Base-by-base conservation (phyloP, 2,888 invertebrate species). In the Acrocera orbiculus region DNA sequence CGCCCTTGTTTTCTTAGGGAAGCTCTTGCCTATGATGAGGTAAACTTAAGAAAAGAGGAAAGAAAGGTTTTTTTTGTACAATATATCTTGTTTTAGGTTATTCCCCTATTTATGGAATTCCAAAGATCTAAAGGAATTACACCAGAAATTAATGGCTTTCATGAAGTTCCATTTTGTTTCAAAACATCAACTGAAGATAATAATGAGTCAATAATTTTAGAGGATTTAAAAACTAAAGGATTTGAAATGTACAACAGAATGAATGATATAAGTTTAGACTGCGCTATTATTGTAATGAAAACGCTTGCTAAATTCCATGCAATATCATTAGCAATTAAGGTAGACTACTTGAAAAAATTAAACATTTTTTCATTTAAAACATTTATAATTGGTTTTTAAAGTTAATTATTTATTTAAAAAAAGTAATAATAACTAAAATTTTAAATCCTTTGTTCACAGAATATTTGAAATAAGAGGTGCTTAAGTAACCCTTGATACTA, bases 301-400 rank as follows among this genome's bases (percentile, higher is more conserved):
- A 51, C 56, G 5, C 53, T 65, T 25, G 66, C 59, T 8, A 65
- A 63, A 27, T 54, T 64, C 30, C 66, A 66, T 42, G 66, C 65
- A 1, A 46, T 63, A 4, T 63, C 64, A 3, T 48, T 64, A 34
- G 63, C 63, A 1, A 45, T 61, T 9, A 50, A 44, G 31, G 49
- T 54, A 41, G n/a, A n/a, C n/a, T 19, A 33, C 11, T 17, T 27
- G 9, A 25, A 23, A 24, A 17, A 13, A 13, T 2, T 16, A 25
- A 16, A 15, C 15, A 35, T 35, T 31, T 17, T 35, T 19, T 8
- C 8, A 19, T 19, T 19, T 6, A 19, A 19, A 19, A 19, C 5
- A 6, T 6, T 19, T 19, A 6, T 19, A 19, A 19, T 19, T 19
- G 5, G 5, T 5, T 19, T 19, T 19, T 19, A 8, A 8, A 19